Percentiles rank a stretch among this genome's conserved stretches.
Conservation (phyloP, 2,797 vertebrate species). For the Cuculus canorus region DNA sequence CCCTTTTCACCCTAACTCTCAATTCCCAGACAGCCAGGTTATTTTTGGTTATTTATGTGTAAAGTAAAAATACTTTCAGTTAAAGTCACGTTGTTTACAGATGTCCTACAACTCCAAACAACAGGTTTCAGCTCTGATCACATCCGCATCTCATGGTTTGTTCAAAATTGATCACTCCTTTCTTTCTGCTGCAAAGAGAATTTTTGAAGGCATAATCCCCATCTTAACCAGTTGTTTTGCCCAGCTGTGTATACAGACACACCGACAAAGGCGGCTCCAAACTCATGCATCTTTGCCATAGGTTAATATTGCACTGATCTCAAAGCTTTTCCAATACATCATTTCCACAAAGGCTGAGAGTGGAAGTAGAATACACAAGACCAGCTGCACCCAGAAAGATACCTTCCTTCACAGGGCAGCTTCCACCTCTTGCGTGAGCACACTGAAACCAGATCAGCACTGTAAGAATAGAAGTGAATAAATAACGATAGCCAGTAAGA, state of each 20-base stretch:
- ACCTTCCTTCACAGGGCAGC: neutral
- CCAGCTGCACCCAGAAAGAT: neutral
- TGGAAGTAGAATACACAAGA: neutral
- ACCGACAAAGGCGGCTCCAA: neutral
- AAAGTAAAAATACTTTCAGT: neutral
- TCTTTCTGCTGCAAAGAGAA: neutral
- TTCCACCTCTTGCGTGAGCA: neutral
- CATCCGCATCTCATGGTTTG: neutral
- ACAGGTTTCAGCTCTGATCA: neutral
- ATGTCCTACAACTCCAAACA: neutral
- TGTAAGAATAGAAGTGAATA: neutral
- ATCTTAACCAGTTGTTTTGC: neutral
- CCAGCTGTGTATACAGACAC: neutral
- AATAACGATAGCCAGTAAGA: neutral
- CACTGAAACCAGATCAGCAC: neutral
- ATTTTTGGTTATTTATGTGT: neutral
- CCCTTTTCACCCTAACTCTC: neutral
- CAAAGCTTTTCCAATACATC: neutral
- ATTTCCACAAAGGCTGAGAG: neutral
- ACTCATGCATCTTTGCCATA: rapidly evolving
- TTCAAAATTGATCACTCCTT: neutral
- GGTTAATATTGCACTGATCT: neutral
- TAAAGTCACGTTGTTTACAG: neutral
- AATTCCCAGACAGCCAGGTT: neutral
- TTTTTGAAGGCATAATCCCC: neutral